phyloP scores from a whole-genome alignment of 2,888 invertebrate genomes.

The Tinea semifulvella region DNA sequence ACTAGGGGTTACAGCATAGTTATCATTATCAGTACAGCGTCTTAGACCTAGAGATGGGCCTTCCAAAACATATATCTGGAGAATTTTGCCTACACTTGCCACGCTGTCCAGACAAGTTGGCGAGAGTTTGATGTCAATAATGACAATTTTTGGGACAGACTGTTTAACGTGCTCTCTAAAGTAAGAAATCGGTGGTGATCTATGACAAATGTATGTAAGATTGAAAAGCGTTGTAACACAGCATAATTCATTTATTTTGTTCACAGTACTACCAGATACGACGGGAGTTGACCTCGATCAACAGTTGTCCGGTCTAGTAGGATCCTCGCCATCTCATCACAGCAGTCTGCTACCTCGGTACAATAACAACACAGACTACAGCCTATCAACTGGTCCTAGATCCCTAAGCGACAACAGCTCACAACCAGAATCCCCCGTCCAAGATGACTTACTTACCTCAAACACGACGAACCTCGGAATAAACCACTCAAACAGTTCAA shows the following conservation, averaged over 20 bases:
- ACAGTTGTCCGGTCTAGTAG: constrained; percentile 72
- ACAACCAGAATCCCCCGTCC: constrained; percentile 83
- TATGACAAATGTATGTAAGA: no score
- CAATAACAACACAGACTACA: constrained; percentile 70
- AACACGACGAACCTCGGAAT: constrained; percentile 71
- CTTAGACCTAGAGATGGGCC: no score
- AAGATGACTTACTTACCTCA: constrained; percentile 76
- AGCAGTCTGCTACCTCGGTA: constrained; percentile 74
- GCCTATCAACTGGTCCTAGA: constrained; percentile 73
- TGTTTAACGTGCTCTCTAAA: no score
- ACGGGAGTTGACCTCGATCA: constrained; percentile 79
- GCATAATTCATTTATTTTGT: constrained; percentile 20
- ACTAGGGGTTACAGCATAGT: no score
- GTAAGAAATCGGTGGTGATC: no score
- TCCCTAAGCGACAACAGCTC: constrained; percentile 85
- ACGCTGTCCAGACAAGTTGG: no score
- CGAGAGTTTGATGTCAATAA: no score
- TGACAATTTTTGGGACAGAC: no score
- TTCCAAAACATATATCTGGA: no score
- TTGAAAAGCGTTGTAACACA: not conserved
- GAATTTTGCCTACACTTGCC: no score
- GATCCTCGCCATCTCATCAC: constrained; percentile 66
- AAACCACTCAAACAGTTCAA: constrained; percentile 67
- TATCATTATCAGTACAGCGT: no score
- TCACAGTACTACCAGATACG: constrained; percentile 79